These are phyloP conservation scores for Tiphia femorata DNA, from an alignment of 2,888 invertebrate species.

Conservation along the genomic window DNA sequence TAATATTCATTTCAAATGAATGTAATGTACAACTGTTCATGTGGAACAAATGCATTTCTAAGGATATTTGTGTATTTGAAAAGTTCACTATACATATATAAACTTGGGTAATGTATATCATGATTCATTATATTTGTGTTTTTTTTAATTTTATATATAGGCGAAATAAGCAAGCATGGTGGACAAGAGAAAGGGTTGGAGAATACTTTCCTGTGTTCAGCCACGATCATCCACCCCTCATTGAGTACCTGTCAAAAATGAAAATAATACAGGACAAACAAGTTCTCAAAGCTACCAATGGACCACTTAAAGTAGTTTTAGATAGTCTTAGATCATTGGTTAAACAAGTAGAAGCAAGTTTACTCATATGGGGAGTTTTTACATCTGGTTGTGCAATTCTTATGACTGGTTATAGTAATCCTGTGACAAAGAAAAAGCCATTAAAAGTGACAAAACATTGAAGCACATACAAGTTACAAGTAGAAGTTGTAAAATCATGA, in stretches of 20 bases:
- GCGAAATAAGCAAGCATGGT: slow-evolving; percentile 66
- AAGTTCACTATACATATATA: too few species aligned
- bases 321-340: slow-evolving; percentile 70
- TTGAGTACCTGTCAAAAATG: slow-evolving; percentile 73
- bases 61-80: too few species aligned
- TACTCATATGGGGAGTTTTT: slow-evolving; percentile 73
- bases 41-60: too few species aligned
- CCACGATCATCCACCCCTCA: slow-evolving; percentile 72
- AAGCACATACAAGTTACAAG: too few species aligned
- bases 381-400: slow-evolving; percentile 73
- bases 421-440: slow-evolving; percentile 44
- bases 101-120: not conserved
- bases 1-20: too few species aligned
- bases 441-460: too few species aligned
- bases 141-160: slow-evolving; percentile 13
- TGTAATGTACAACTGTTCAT: too few species aligned
- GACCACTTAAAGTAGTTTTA: slow-evolving; percentile 68
- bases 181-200: slow-evolving; percentile 72
- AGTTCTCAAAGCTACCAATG: slow-evolving; percentile 62
- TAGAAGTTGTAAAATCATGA: slow-evolving; percentile 4
- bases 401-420: slow-evolving; percentile 58
- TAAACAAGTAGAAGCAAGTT: slow-evolving; percentile 70
- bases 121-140: too few species aligned
- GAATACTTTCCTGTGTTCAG: slow-evolving; percentile 76
- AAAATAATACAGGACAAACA: slow-evolving; percentile 69